Percentiles rank a stretch among this genome's conserved stretches.
These are phyloP conservation scores for Centropus unirufus DNA, from an alignment of 2,113 vertebrate species.

Conservation along the genomic window DNA sequence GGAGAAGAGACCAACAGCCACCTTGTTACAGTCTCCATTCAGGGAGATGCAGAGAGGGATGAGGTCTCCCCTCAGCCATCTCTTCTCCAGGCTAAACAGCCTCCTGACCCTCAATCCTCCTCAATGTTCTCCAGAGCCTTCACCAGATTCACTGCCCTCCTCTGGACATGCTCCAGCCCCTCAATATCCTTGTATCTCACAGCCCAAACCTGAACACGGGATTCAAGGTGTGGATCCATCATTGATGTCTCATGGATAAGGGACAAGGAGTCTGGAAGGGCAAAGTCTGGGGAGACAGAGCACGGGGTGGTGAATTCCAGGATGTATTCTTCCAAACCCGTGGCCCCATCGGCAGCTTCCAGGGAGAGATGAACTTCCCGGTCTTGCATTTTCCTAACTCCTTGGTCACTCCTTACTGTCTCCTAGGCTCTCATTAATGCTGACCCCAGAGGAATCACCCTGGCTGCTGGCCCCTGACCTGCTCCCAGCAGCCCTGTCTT, in stretches of 20 bases:
- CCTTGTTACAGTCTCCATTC: too few species aligned
- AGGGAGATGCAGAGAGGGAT: too few species aligned
- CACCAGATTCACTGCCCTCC: too few species aligned
- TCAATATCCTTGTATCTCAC: too few species aligned
- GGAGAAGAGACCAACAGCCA: too few species aligned
- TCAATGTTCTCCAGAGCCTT: too few species aligned
- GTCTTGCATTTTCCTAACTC: accelerated
- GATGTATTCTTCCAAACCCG: background rate
- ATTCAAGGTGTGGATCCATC: too few species aligned
- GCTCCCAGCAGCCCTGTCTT: background rate
- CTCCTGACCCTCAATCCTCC: too few species aligned
- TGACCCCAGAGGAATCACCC: background rate
- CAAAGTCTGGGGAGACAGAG: background rate
- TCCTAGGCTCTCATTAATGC: background rate
- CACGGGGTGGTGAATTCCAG: background rate
- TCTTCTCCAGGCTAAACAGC: too few species aligned
- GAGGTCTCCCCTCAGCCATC: too few species aligned
- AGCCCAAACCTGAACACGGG: too few species aligned
- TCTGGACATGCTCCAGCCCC: too few species aligned
- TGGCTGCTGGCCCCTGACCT: background rate
- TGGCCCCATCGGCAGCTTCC: background rate
- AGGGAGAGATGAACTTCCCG: background rate
- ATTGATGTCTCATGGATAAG: background rate
- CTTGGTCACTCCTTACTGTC: background rate
- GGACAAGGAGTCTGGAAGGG: background rate